Evolutionary conservation across 1,140 invertebrate species (phyloP).

Genomic region (Micrasema minimum): DNA sequence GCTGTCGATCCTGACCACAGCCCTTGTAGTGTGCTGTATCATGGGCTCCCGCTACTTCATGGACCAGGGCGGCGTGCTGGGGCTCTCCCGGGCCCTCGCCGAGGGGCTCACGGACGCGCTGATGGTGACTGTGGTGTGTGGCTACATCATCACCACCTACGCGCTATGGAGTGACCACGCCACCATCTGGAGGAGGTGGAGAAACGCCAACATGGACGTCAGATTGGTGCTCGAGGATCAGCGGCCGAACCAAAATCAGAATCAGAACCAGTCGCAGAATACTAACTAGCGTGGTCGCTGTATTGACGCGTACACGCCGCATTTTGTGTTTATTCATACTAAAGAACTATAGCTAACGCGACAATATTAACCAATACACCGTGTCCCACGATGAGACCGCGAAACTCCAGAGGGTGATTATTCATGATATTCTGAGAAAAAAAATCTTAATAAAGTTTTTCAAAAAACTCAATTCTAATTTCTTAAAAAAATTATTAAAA

Average conservation of each 20-base stretch:
- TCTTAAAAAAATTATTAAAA: too few relatives aligned
- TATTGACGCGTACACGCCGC: too few relatives aligned
- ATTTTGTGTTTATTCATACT: too few relatives aligned
- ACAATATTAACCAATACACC: too few relatives aligned
- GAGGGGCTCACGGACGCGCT: constrained; percentile 64
- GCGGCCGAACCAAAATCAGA: not conserved
- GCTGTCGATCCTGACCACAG: constrained; percentile 72
- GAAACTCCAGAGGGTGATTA: too few relatives aligned
- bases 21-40: constrained; percentile 69
- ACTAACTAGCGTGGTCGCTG: too few relatives aligned
- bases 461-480: too few relatives aligned
- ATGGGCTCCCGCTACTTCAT: constrained; percentile 74
- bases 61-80: constrained; percentile 69
- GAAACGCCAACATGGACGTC: constrained; percentile 63
- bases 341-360: too few relatives aligned
- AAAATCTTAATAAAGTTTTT: too few relatives aligned
- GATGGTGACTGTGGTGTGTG: constrained; percentile 63
- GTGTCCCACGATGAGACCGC: too few relatives aligned
- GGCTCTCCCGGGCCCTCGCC: constrained; percentile 61
- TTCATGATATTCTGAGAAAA: too few relatives aligned
- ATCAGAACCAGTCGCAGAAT: not conserved
- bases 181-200: constrained; percentile 64
- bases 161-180: constrained; percentile 65
- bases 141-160: constrained; percentile 62
- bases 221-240: constrained; percentile 56